These are phyloP conservation scores for Lamprologus sp. DNA, from an alignment of 2,113 vertebrate genomes.

Conservation along the genomic window DNA sequence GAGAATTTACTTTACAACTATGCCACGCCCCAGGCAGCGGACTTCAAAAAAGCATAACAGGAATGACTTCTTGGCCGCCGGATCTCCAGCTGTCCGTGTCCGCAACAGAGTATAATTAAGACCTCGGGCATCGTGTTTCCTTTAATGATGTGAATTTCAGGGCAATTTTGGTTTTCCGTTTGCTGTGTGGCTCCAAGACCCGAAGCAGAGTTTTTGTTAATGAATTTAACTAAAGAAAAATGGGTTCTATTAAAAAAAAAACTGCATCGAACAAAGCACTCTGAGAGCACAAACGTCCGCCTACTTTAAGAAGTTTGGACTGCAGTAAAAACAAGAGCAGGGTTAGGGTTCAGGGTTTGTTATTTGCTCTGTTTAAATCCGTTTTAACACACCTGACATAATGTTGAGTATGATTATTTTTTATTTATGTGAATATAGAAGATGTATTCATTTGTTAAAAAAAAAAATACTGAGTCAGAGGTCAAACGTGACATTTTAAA, in stretches of 20 bases:
- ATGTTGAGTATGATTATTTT: background rate
- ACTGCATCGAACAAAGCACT: background rate
- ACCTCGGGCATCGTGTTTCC: background rate
- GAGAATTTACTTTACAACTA: background rate
- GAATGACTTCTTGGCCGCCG: background rate
- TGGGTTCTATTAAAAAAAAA: background rate
- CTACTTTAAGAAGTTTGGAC: background rate
- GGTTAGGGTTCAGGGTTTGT: background rate
- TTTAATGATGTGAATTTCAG: background rate
- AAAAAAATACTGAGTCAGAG: background rate
- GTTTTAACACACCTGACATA: background rate
- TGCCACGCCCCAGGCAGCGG: background rate
- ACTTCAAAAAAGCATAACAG: background rate
- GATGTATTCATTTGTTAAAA: background rate
- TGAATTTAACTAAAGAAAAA: background rate
- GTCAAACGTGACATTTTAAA: background rate
- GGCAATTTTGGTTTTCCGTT: background rate
- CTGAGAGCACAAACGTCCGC: background rate
- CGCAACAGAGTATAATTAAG: background rate
- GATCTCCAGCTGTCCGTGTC: background rate
- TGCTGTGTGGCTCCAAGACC: background rate
- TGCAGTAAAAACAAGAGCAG: background rate
- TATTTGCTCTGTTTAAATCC: background rate
- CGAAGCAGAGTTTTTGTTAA: background rate
- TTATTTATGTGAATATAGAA: background rate